Base-by-base conservation (phyloP, 2,888 invertebrate species). In the Siphlonurus alternatus region DNA sequence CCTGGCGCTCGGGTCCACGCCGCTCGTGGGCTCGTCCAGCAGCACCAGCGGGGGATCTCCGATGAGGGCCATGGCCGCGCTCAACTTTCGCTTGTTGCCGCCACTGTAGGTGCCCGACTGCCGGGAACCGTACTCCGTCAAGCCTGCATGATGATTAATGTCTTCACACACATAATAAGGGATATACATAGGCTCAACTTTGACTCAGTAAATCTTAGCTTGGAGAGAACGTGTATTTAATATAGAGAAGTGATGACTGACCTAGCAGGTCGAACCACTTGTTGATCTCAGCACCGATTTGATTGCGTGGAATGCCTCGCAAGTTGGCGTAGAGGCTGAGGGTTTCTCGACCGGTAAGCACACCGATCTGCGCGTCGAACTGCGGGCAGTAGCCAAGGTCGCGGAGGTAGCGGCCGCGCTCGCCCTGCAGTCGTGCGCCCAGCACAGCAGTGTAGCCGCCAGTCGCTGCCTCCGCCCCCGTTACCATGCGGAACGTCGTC, bases 371-470 rank as follows among this genome's bases (percentile, higher is more conserved):
- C 0, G 90, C 90, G 76, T 88, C 86, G 74, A 86, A 86, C 78
- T 95, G 95, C 0, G 95, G 94, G 74, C 95, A 95, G 76, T 95
- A 95, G 24, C 93, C 92, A 72, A 93, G 82, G 66, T 82, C 78
- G 63, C 81, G 79, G 63, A 88, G 78, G 72, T 88, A 91, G 84
- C 88, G 75, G 20, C 53, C 10, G 10, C 53, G 53, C 10, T 51
- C n/a, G 10, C 10, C n/a, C n/a, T 51, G 10, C 53, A 51, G n/a
- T 10, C 53, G 53, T 15, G 10, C n/a, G 53, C 53, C 53, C 10
- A 10, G 10, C 10, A 51, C 10, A 10, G n/a, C 10, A n/a, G 53
- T n/a, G 53, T 51, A 10, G 10, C 53, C 53, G 10, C n/a, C 53
- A 1, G 77, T 73, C 19, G 77, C 72, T 1, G 71, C 67, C 65